These are phyloP conservation scores for Lobophora halterata DNA, from an alignment of 2,888 invertebrate genomes.

Conservation along the genomic window DNA sequence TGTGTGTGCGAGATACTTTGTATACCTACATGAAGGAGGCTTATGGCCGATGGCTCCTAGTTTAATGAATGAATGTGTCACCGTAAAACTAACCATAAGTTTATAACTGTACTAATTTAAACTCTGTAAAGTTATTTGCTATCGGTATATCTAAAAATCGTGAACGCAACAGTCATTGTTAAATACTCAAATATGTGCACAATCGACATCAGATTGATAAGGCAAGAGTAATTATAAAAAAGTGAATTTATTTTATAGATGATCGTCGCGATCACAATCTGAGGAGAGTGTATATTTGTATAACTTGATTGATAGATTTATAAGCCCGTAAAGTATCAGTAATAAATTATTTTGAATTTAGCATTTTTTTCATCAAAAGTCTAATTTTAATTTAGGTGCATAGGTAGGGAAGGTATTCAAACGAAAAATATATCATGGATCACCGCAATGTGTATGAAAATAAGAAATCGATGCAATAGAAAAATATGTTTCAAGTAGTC, in stretches of 20 bases:
- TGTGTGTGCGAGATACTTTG: conserved; percentile 14
- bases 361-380: conserved; percentile 20
- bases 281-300: too few species aligned
- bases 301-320: too few species aligned
- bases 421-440: conserved; percentile 4
- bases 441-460: conserved; percentile 2
- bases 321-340: conserved; percentile 4
- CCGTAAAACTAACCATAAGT: too few species aligned
- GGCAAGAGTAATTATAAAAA: too few species aligned
- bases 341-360: conserved; percentile 14
- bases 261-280: too few species aligned
- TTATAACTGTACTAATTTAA: too few species aligned
- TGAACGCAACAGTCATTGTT: too few species aligned
- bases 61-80: conserved; percentile 10
- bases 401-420: neutral
- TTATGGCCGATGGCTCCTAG: conserved; percentile 16
- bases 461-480: conserved; percentile 8
- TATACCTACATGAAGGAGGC: conserved; percentile 3
- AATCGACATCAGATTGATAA: too few species aligned
- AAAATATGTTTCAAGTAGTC: conserved; percentile 5
- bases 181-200: too few species aligned
- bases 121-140: too few species aligned
- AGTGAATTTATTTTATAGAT: too few species aligned
- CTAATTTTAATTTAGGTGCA: neutral
- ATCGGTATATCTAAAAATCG: too few species aligned